phyloP scores from a whole-genome alignment of 2,113 vertebrate species.

The Myrmophylax atrothorax region DNA sequence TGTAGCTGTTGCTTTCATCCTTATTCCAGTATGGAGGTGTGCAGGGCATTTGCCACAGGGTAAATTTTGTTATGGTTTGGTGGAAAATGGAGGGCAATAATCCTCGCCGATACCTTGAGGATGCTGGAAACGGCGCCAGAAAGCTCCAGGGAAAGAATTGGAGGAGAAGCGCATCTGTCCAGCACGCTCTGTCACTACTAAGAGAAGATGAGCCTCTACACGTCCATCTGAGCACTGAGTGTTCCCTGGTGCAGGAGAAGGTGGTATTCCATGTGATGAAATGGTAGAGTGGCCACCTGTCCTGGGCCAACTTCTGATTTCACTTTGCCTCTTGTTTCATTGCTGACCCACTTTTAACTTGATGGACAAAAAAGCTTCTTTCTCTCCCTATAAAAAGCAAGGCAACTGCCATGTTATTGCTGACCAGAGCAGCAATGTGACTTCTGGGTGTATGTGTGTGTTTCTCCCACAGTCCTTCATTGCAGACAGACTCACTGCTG shows the following conservation, averaged over 20 bases:
- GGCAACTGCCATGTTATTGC: slow-evolving; percentile 22
- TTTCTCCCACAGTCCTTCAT: slow-evolving; percentile 67
- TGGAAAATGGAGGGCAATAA: background rate
- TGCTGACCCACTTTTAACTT: background rate
- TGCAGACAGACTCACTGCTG: slow-evolving; percentile 48
- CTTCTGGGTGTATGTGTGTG: slow-evolving; percentile 1
- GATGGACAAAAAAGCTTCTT: background rate
- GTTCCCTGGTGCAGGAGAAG: background rate
- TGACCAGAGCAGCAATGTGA: slow-evolving; percentile 27
- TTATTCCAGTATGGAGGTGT: background rate
- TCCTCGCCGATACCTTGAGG: background rate
- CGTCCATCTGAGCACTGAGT: background rate
- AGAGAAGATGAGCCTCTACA: slow-evolving; percentile 17
- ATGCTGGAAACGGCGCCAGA: background rate
- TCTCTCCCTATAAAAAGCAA: background rate
- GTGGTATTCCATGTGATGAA: background rate
- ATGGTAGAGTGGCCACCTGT: background rate
- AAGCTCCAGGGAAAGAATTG: background rate
- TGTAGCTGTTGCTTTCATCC: background rate
- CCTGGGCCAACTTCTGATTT: background rate
- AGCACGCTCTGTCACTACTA: background rate
- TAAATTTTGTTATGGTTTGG: slow-evolving; percentile 7
- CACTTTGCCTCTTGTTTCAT: background rate
- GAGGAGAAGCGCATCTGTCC: background rate
- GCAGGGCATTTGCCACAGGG: background rate